Evolutionary conservation across 2,113 vertebrate genomes (phyloP).

Genomic region (Podarcis cretensis): DNA sequence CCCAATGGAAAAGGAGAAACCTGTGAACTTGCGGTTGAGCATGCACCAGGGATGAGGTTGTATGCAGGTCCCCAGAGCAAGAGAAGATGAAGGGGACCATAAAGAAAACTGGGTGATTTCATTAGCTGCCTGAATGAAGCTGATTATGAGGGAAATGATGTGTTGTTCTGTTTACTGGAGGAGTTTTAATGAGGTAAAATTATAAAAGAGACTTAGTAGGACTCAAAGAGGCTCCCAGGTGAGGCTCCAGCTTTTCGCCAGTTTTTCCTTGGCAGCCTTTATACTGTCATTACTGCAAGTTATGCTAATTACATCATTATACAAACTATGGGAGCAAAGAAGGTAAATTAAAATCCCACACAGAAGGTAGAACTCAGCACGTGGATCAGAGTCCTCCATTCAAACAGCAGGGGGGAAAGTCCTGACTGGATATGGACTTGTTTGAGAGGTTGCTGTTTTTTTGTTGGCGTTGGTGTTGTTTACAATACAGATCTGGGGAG

Average conservation of each 20-base stretch:
- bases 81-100: not conserved
- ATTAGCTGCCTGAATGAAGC: constrained; percentile 39
- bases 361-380: not conserved
- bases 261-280: constrained; percentile 34
- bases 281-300: constrained; percentile 30
- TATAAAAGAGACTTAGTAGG: not conserved
- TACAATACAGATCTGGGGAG: not conserved
- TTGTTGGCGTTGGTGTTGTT: not conserved
- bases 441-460: too few species aligned
- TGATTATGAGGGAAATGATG: constrained; percentile 38
- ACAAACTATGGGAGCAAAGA: constrained; percentile 31
- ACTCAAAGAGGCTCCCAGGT: constrained; percentile 21
- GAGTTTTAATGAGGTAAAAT: constrained; percentile 47
- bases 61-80: too few species aligned
- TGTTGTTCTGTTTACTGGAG: constrained; percentile 37
- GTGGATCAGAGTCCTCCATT: not conserved
- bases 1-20: too few species aligned
- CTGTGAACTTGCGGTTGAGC: too few species aligned
- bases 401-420: not conserved
- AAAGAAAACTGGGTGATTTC: constrained; percentile 16
- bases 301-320: constrained; percentile 39
- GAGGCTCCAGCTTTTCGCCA: constrained; percentile 5
- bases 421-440: too few species aligned
- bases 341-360: constrained; percentile 17
- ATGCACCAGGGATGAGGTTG: too few species aligned